Evolutionary conservation across 1,140 invertebrate species (phyloP).

Genomic region (Drosophila parvula): DNA sequence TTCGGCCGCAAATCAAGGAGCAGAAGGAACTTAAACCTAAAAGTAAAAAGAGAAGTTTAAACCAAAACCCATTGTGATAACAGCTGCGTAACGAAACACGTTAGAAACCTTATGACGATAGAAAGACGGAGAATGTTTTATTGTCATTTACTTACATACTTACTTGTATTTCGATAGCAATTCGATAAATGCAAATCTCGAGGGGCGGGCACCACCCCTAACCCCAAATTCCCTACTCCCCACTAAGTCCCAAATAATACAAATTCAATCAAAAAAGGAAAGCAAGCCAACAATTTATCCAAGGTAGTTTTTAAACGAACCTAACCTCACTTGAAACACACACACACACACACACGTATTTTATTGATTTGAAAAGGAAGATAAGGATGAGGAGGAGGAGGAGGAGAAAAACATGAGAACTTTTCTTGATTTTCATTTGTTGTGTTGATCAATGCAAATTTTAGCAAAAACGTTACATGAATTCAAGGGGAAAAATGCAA

Average conservation of each 20-base stretch:
- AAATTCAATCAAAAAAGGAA: constrained; percentile 50
- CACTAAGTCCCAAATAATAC: constrained; percentile 36
- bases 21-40: constrained; percentile 31
- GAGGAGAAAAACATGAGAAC: constrained; percentile 29
- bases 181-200: constrained; percentile 35
- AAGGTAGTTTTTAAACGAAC: constrained; percentile 51
- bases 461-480: constrained; percentile 31
- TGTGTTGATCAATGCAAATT: constrained; percentile 63
- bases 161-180: constrained; percentile 61
- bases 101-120: constrained; percentile 40
- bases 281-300: constrained; percentile 63
- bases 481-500: constrained; percentile 41
- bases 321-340: constrained; percentile 20
- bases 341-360: constrained; percentile 38
- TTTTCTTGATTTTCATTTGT: constrained; percentile 57
- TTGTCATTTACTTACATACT: constrained; percentile 51
- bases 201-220: constrained; percentile 11
- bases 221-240: background rate
- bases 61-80: constrained; percentile 66
- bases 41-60: constrained; percentile 41
- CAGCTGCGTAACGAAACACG: constrained; percentile 52
- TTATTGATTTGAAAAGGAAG: constrained; percentile 35
- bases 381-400: background rate
- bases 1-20: constrained; percentile 29
- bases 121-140: constrained; percentile 23